Percentiles rank a stretch among this genome's conserved stretches.
phyloP scores from a whole-genome alignment of 2,888 invertebrate genomes.

The Eurytoma adleriae region DNA sequence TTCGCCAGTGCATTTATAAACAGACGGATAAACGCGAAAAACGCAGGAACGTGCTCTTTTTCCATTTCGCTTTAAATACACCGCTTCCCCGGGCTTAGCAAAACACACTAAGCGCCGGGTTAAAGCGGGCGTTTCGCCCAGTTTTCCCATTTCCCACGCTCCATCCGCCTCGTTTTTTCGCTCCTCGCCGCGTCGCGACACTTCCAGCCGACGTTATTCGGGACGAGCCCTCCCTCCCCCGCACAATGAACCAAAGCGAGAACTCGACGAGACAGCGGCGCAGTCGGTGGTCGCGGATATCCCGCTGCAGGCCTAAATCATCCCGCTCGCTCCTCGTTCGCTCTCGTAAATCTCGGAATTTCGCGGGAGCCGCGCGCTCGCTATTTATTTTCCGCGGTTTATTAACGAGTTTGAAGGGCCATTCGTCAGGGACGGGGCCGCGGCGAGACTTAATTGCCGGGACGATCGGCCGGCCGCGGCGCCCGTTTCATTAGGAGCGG shows the following conservation, averaged over 20 bases:
- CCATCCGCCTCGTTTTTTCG: slow-evolving; percentile 6
- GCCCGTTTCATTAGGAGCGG: slow-evolving; percentile 30
- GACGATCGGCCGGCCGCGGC: slow-evolving; percentile 28
- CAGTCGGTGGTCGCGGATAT: neutral
- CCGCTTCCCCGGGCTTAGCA: no score
- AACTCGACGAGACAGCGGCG: slow-evolving; percentile 8
- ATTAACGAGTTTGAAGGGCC: slow-evolving; percentile 50
- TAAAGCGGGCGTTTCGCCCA: no score
- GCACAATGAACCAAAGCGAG: neutral
- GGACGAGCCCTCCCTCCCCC: neutral
- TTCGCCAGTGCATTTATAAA: no score
- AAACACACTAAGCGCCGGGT: no score
- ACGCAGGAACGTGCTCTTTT: no score
- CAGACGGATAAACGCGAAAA: no score
- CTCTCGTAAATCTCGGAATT: slow-evolving; percentile 46
- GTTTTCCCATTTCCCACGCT: neutral
- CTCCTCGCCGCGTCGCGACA: neutral
- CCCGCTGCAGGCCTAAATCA: slow-evolving; percentile 42
- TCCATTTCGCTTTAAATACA: no score
- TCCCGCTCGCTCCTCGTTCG: slow-evolving; percentile 3
- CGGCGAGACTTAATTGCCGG: slow-evolving; percentile 43
- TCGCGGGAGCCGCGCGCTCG: neutral
- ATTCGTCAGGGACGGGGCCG: slow-evolving; percentile 34
- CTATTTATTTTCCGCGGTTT: slow-evolving; percentile 55
- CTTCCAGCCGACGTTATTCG: neutral